Conservation (phyloP, 2,888 invertebrate species). For the Nephrocerus scutellatus region DNA sequence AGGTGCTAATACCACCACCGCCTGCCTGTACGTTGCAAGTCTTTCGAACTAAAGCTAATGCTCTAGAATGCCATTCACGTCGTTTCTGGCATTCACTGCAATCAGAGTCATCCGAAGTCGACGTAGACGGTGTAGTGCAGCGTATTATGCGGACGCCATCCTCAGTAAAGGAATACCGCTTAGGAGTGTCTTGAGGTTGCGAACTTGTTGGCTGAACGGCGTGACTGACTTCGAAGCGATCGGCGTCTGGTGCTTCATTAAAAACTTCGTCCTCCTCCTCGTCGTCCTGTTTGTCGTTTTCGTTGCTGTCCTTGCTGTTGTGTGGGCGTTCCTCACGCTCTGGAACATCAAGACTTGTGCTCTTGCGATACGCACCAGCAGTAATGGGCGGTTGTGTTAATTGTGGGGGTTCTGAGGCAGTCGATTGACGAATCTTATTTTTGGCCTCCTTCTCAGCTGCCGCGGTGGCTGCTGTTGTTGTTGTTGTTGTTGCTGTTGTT, state of each 20-base stretch:
- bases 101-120: conserved; percentile 48
- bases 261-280: conserved; percentile 5
- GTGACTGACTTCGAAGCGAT: conserved; percentile 21
- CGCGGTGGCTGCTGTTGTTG: conserved; percentile 8
- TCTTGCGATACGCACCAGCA: conserved; percentile 58
- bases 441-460: conserved; percentile 33
- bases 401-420: conserved; percentile 49
- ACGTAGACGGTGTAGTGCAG: conserved; percentile 46
- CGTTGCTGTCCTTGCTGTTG: conserved; percentile 2
- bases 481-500: conserved; percentile 11
- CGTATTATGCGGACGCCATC: conserved; percentile 55
- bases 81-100: conserved; percentile 48
- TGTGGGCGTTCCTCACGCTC: conserved; percentile 43
- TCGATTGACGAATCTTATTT: conserved; percentile 44
- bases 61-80: conserved; percentile 48
- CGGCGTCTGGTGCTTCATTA: conserved; percentile 15
- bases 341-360: conserved; percentile 66
- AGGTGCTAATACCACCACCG: conserved; percentile 21
- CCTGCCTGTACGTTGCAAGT: conserved; percentile 44
- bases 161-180: conserved; percentile 64
- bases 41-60: conserved; percentile 45
- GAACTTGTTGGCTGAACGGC: neutral
- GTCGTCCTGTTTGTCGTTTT: conserved; percentile 6
- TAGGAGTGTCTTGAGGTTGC: conserved; percentile 44
- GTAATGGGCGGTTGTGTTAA: conserved; percentile 36